Evolutionary conservation across 2,113 vertebrate species (phyloP).

Genomic region (Brienomyrus brachyistius): DNA sequence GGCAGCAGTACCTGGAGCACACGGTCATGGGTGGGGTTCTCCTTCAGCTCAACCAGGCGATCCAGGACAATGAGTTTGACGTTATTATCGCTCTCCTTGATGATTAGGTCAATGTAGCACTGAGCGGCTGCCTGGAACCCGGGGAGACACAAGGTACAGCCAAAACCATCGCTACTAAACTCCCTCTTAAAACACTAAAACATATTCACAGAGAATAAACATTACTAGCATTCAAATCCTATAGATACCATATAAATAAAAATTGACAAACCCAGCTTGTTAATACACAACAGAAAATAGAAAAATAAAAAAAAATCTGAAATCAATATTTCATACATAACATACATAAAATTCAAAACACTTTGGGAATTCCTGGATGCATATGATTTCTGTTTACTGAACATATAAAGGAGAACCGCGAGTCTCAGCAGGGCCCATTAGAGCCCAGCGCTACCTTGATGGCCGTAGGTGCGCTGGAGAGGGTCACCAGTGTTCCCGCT

Average conservation of each 20-base stretch:
- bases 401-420: background rate
- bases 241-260: background rate
- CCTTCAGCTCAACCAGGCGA: slow-evolving; percentile 90
- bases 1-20: slow-evolving; percentile 76
- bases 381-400: background rate
- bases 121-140: slow-evolving; percentile 84
- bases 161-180: background rate
- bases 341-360: background rate
- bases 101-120: slow-evolving; percentile 98
- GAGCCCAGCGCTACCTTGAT: slow-evolving; percentile 73
- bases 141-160: background rate
- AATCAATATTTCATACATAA: background rate
- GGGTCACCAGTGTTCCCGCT: slow-evolving; percentile 89
- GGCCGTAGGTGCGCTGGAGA: slow-evolving; percentile 94
- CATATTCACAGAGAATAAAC: background rate
- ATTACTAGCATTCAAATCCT: background rate
- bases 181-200: background rate
- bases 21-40: slow-evolving; percentile 91
- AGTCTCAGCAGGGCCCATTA: background rate
- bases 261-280: background rate
- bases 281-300: background rate
- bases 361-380: background rate
- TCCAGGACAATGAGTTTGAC: slow-evolving; percentile 97
- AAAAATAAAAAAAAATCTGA: background rate
- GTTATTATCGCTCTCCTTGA: slow-evolving; percentile 98